Base-by-base conservation (phyloP, 2,113 vertebrate species). In the Python bivittatus region DNA sequence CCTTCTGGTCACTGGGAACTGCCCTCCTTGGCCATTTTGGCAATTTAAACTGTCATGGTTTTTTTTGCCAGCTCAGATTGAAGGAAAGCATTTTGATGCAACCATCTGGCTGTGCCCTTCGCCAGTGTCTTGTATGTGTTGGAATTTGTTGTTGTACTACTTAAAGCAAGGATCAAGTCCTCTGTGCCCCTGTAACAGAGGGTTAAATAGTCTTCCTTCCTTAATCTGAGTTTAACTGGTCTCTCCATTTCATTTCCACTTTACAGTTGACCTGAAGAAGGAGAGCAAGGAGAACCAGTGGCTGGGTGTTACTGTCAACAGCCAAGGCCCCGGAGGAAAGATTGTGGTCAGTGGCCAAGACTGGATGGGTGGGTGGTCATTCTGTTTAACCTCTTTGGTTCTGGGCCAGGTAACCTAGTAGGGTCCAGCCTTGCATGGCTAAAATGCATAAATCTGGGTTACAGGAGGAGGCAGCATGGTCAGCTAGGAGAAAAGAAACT, bases 281-380 rank as follows among this genome's bases (percentile, higher is more conserved):
- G 99, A 99, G 94, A 99, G 98, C 97, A 99, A 99, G 95, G 98
- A 99, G 96, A 99, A 99, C 97, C 99, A 99, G 95, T 99, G 99
- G 99, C 94, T 99, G 92, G 99, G 99, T 83, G 99, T 99, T 86
- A 99, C 98, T 15, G 99, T 99, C 17, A 98, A 98, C 96, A 99
- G 99, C 97, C 99, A 99, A 93, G 99, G 99, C 0, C 98, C 98
- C 0, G 99, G 99, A 58, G 99, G 99, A 54, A 99, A 99, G 95
- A 98, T 99, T 53, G 98, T 99, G 97, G 99, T 99, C 95, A 99
- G 98, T 98, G 56, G 58, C 29, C 0, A 86, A 54, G 60, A 60
- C 44, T 86, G 88, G 25, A 13, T 90, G 91, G 64, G 88, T 86
- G 20, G 48, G 54, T 53, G 13, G 91, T 90, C 42, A 79, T 86